Evolutionary conservation across 1,140 invertebrate genomes (phyloP).

Genomic region (Popillia japonica): DNA sequence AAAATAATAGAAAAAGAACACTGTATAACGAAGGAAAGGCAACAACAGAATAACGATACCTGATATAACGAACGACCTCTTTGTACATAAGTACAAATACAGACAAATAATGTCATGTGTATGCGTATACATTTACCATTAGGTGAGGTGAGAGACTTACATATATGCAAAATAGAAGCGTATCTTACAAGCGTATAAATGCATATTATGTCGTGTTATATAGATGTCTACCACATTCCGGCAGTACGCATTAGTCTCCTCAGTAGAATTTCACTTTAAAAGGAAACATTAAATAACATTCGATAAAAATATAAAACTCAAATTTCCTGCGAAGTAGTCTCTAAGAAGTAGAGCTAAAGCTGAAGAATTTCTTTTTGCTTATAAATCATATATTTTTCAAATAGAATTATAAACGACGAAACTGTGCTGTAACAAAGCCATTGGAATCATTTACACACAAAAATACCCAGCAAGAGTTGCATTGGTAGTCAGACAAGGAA

Average conservation of each 20-base stretch:
- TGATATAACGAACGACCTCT: slow-evolving; percentile 6
- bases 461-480: no score
- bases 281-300: no score
- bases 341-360: no score
- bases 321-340: no score
- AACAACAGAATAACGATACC: slow-evolving; percentile 24
- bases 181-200: slow-evolving; percentile 24
- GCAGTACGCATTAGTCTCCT: neutral
- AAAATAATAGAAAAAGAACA: neutral
- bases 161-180: slow-evolving; percentile 29
- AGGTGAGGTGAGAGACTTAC: neutral
- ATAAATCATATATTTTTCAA: no score
- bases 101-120: neutral
- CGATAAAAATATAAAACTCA: no score
- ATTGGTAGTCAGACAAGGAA: no score
- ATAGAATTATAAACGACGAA: no score
- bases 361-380: no score
- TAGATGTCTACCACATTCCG: neutral
- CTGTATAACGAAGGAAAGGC: neutral
- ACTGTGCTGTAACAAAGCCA: no score
- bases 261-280: no score
- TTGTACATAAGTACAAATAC: neutral
- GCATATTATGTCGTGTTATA: slow-evolving; percentile 6
- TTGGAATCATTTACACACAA: no score
- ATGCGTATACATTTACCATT: neutral